A percentile compares a stretch with the other conserved stretches of the same genome.
These are phyloP conservation scores for Microcebus griseorufus DNA, from an alignment of 2,113 vertebrate genomes.

Conservation along the genomic window DNA sequence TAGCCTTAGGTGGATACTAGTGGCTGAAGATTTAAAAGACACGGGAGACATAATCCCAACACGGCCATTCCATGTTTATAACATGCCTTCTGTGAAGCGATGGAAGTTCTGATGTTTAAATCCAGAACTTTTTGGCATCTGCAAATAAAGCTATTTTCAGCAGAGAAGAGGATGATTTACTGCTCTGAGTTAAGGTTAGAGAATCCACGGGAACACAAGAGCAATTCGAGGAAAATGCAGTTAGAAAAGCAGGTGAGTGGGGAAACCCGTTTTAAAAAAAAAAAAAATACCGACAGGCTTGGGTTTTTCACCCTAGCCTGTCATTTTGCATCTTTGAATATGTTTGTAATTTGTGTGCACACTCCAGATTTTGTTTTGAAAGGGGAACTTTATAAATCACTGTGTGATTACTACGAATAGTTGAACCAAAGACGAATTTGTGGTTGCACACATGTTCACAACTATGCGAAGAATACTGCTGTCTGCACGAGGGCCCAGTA, in stretches of 20 bases:
- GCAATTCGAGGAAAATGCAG: background rate
- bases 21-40: background rate
- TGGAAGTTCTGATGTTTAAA: background rate
- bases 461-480: conserved; percentile 48
- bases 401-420: conserved; percentile 48
- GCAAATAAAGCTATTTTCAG: background rate
- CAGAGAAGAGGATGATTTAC: background rate
- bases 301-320: background rate
- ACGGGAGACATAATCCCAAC: background rate
- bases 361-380: conserved; percentile 66
- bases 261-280: conserved; percentile 9
- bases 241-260: background rate
- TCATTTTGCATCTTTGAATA: background rate
- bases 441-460: conserved; percentile 74
- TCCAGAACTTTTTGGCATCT: background rate
- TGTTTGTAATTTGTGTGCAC: conserved; percentile 9
- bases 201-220: background rate
- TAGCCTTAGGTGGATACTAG: background rate
- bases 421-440: conserved; percentile 52
- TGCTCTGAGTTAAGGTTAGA: background rate
- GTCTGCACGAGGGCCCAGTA: conserved; percentile 28
- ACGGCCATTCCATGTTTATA: background rate
- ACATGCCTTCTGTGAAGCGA: background rate
- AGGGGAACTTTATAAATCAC: conserved; percentile 59
- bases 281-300: background rate